These are phyloP conservation scores for Peromyscus leucopus DNA, from an alignment of 2,113 vertebrate genomes.

Conservation along the genomic window DNA sequence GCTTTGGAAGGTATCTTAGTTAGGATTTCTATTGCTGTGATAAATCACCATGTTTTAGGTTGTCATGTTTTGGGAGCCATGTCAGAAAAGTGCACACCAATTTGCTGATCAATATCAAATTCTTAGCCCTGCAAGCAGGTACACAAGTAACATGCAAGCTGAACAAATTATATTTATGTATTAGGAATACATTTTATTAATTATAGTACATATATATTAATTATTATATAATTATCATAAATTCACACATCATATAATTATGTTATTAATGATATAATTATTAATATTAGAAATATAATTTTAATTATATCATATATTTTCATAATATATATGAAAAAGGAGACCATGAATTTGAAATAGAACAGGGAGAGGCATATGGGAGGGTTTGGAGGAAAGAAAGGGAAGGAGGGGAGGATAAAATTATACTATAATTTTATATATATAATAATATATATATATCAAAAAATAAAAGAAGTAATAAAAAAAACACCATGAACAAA, in stretches of 20 bases:
- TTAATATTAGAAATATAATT: background rate
- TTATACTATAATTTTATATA: background rate
- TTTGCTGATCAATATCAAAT: background rate
- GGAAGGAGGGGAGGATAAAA: background rate
- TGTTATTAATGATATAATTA: too few relatives aligned
- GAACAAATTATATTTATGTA: background rate
- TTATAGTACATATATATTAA: background rate
- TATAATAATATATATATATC: too few relatives aligned
- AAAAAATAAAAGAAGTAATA: background rate
- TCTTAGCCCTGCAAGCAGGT: background rate
- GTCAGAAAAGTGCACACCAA: background rate
- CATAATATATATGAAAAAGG: background rate
- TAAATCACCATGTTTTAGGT: background rate
- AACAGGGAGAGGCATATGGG: too few relatives aligned
- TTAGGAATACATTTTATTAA: background rate
- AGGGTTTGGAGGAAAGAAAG: background rate
- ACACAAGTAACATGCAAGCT: background rate
- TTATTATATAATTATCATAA: background rate
- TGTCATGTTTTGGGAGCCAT: background rate
- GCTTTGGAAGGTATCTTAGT: background rate
- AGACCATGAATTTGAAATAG: background rate
- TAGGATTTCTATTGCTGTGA: background rate
- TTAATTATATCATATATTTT: background rate
- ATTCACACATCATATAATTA: too few relatives aligned
- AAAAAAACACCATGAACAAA: background rate